Percentiles rank a stretch among this genome's conserved stretches.
Conservation (phyloP, 2,888 invertebrate genomes). For the Rhagonycha lutea region DNA sequence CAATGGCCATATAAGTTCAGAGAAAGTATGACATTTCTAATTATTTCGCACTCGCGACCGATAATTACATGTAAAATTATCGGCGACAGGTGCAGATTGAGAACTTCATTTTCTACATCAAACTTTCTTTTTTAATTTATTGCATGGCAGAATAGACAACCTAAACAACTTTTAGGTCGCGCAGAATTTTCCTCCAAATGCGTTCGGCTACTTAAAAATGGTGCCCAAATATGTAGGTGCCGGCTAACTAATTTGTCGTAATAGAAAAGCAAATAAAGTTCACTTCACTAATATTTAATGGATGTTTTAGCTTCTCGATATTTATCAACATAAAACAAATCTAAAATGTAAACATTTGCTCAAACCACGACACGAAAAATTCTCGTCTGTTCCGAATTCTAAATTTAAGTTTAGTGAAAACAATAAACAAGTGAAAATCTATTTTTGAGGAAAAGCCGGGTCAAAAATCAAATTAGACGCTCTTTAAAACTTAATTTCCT, state of each 20-base stretch:
- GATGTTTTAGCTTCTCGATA: neutral
- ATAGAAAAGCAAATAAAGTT: neutral
- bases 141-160: neutral
- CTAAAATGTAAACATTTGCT: neutral
- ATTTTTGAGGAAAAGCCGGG: neutral
- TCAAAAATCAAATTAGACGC: neutral
- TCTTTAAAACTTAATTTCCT: neutral
- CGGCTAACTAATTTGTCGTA: neutral
- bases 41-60: neutral
- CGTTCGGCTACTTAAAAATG: neutral
- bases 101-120: neutral
- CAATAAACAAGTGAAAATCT: neutral
- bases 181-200: neutral
- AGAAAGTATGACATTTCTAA: neutral
- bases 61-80: neutral
- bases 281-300: neutral
- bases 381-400: neutral
- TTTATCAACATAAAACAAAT: neutral
- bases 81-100: neutral
- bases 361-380: neutral
- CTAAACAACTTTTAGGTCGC: neutral
- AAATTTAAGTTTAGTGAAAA: neutral
- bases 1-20: neutral
- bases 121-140: conserved; percentile 4
- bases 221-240: neutral